Conservation (phyloP, 2,797 vertebrate genomes). For the Okamejei kenojei region DNA sequence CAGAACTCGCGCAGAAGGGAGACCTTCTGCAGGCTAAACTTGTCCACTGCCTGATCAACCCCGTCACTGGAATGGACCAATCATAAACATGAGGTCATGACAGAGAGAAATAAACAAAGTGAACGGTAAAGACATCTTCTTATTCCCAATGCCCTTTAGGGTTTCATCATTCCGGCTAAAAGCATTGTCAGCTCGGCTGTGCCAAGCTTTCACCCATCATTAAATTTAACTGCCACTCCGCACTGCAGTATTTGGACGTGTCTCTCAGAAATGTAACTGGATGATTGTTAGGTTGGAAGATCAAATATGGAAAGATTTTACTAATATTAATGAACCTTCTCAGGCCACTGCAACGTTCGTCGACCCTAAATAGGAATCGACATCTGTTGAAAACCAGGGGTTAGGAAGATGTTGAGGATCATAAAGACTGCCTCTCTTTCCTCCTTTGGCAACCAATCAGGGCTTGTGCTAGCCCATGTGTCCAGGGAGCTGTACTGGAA, state of each 20-base stretch:
- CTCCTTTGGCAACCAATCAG: neutral
- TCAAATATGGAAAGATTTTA: neutral
- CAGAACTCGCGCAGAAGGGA: conserved; percentile 70
- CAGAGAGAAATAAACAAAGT: neutral
- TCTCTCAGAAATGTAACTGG: neutral
- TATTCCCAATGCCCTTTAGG: neutral
- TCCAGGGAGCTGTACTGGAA: neutral
- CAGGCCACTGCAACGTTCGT: neutral
- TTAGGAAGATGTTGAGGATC: neutral
- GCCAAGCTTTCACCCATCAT: no score
- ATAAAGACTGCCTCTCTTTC: neutral
- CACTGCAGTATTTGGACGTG: neutral
- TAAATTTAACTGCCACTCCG: neutral
- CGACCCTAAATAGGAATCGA: neutral
- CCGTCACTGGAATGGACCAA: conserved; percentile 54
- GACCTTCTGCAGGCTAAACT: conserved; percentile 64
- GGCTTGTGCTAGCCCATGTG: neutral
- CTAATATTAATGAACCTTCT: neutral
- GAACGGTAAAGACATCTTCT: neutral
- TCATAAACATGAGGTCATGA: neutral
- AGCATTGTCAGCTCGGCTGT: no score
- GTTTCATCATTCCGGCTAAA: neutral
- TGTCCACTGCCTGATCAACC: conserved; percentile 63
- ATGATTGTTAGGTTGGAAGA: neutral
- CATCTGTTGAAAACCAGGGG: neutral